Evolutionary conservation across 2,797 vertebrate genomes (phyloP), one percentile per base, ranked within the genome.

Genomic region (Okamejei kenojei): DNA sequence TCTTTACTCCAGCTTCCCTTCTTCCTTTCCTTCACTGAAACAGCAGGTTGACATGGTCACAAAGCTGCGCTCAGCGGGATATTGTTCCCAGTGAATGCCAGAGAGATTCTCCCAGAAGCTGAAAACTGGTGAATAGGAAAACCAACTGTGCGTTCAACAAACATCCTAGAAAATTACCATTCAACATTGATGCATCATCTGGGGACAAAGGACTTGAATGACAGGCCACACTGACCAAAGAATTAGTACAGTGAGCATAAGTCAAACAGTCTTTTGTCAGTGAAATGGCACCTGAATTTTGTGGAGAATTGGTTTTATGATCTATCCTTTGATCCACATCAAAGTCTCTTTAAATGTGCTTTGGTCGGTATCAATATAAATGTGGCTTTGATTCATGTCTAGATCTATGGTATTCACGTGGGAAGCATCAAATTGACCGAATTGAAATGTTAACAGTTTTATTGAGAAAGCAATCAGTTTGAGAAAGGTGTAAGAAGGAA

Each of bases 101-200:
- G 32, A 17, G 35, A 76, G 26, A 54, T 45, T 92, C n/a, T 76
- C 71, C 90, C 11, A 23, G 15, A 76, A 76, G 90, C 73, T 76
- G 23, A 73, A 91, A 92, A 92, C 68, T 76, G 71, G 68, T 76
- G 45, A 71, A 76, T 71, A 92, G 90, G 90, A 92, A 92, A 92
- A 92, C 90, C 71, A 73, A 92, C 68, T 92, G 84, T 68, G 84
- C n/a, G 61, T 68, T 88, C 63, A 65, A 71, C 71, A 92, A 92
- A 92, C 68, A 92, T 91, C 90, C 71, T 54, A 45, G 71, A 92
- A 58, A 74, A 74, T 92, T 76, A 92, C 71, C 90, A 68, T 92
- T 92, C 90, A 7, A 58, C 38, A n/a, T 15, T 71, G 9, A n/a
- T 92, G 90, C 68, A 73, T 76, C 23, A 74, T 26, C 10, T 11